These are phyloP conservation scores for Phymastichus coffea DNA, from an alignment of 1,140 invertebrate genomes.

Conservation along the genomic window DNA sequence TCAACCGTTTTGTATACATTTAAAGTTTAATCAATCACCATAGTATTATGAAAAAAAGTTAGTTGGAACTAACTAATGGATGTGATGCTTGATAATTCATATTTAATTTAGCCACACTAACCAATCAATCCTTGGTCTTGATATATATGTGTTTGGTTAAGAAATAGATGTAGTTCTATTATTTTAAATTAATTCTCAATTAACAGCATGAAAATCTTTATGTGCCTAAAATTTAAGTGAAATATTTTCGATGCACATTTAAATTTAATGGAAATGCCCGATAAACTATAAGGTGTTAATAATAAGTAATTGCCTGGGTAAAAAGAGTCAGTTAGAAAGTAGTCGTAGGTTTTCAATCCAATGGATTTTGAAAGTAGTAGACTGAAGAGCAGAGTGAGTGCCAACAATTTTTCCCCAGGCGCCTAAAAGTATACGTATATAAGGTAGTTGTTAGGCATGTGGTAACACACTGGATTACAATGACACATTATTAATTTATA, in stretches of 20 bases:
- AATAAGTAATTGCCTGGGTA: not conserved
- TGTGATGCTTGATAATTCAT: slow-evolving; percentile 8
- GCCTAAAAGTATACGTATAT: not conserved
- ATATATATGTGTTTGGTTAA: slow-evolving; percentile 1
- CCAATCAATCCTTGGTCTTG: slow-evolving; percentile 2
- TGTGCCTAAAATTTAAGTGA: not conserved
- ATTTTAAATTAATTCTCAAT: not conserved
- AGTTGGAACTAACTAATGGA: not conserved
- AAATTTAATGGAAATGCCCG: slow-evolving; percentile 1
- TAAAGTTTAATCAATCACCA: too few relatives aligned
- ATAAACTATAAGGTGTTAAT: not conserved
- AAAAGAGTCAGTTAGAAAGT: not conserved
- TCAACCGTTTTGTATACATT: too few relatives aligned
- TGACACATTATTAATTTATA: too few relatives aligned
- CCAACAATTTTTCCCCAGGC: slow-evolving; percentile 18
- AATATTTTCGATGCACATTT: not conserved
- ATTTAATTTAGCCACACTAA: not conserved
- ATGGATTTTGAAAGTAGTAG: too few relatives aligned
- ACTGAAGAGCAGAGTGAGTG: too few relatives aligned
- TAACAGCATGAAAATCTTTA: slow-evolving; percentile 13
- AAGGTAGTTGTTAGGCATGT: slow-evolving; percentile 5
- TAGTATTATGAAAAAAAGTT: too few relatives aligned
- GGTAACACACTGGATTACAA: too few relatives aligned
- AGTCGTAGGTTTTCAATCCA: not conserved
- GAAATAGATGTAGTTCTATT: not conserved